Evolutionary conservation across 37 sponge, comb jelly and placozoan genomes (phyloP).

Genomic region (Chondrilla cf. caribensis): DNA sequence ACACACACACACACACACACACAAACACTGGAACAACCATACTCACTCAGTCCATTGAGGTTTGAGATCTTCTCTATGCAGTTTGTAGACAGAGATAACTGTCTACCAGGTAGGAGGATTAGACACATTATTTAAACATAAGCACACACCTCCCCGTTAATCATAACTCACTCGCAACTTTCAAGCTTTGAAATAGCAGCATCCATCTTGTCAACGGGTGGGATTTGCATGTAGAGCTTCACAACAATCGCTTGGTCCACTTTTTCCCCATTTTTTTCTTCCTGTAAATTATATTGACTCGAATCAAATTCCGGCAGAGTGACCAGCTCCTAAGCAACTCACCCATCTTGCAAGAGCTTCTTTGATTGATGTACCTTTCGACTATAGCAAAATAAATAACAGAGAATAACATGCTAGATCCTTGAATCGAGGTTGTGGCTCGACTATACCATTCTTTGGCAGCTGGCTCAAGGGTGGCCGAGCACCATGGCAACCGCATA

Average conservation of each 20-base stretch:
- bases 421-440: not conserved
- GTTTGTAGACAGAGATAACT: slow-evolving; percentile 89
- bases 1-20: too few relatives aligned
- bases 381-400: slow-evolving; percentile 33
- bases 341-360: slow-evolving; percentile 91
- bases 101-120: slow-evolving; percentile 19
- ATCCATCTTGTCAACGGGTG: slow-evolving; percentile 98
- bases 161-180: slow-evolving; percentile 80
- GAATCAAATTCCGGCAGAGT: not conserved
- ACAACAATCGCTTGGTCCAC: slow-evolving; percentile 70
- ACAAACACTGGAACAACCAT: not conserved
- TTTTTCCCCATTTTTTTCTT: slow-evolving; percentile 75
- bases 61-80: slow-evolving; percentile 95
- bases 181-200: slow-evolving; percentile 83
- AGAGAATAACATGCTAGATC: not conserved
- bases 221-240: slow-evolving; percentile 82
- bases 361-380: slow-evolving; percentile 87
- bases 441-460: not conserved
- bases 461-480: not conserved
- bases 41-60: slow-evolving; percentile 93
- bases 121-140: not conserved
- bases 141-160: not conserved
- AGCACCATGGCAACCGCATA: too few relatives aligned
- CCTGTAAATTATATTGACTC: slow-evolving; percentile 27
- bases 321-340: not conserved